A percentile compares a stretch with the other conserved stretches of the same genome.
These are phyloP conservation scores for Haplotaxodon microlepis DNA, from an alignment of 2,113 vertebrate genomes.

Conservation along the genomic window DNA sequence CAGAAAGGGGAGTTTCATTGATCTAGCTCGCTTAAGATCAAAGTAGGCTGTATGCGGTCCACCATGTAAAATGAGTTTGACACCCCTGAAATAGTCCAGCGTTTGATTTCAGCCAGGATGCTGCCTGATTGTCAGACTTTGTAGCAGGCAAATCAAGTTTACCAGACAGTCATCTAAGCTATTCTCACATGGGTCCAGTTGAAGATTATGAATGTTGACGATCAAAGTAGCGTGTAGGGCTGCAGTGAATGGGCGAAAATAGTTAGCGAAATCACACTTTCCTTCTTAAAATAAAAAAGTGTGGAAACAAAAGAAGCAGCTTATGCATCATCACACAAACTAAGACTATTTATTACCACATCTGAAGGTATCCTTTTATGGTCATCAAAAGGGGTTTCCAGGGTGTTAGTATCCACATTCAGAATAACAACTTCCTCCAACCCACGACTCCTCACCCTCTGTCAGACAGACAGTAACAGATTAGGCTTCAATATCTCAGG, in stretches of 20 bases:
- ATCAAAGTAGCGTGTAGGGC: not conserved
- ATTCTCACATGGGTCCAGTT: not conserved
- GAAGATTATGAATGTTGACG: not conserved
- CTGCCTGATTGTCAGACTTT: not conserved
- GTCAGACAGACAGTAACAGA: not conserved
- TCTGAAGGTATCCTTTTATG: constrained; percentile 78
- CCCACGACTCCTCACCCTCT: constrained; percentile 75
- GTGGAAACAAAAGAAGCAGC: not conserved
- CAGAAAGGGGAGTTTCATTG: not conserved
- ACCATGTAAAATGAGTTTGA: not conserved
- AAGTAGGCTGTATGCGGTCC: not conserved
- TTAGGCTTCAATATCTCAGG: not conserved
- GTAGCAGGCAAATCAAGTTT: not conserved
- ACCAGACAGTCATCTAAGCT: not conserved
- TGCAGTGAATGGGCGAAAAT: not conserved
- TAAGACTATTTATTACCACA: constrained; percentile 68
- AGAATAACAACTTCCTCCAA: constrained; percentile 86
- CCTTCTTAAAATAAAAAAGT: not conserved
- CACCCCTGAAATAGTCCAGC: not conserved
- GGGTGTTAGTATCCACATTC: constrained; percentile 83
- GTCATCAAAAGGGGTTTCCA: constrained; percentile 82
- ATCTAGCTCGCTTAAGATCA: not conserved
- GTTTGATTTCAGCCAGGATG: not conserved
- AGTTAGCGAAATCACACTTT: not conserved
- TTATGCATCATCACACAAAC: not conserved